Conservation (phyloP, 2,113 vertebrate species). For the Hymenochirus boettgeri region DNA sequence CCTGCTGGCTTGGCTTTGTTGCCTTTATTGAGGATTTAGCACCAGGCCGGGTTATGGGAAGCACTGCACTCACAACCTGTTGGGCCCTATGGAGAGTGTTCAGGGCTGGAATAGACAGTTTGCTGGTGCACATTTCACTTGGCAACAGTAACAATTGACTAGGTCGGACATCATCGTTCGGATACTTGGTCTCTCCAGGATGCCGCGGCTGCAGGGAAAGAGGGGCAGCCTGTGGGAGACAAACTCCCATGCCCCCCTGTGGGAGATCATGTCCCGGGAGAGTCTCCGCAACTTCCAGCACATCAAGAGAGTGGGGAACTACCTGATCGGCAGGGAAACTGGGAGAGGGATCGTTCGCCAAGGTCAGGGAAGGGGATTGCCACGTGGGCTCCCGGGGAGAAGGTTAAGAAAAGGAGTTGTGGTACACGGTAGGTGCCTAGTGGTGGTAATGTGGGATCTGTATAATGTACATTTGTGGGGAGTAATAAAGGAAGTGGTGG, state of each 20-base stretch:
- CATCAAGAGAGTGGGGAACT: constrained; percentile 91
- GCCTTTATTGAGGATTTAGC: background rate
- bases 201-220: constrained; percentile 78
- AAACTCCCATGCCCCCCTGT: constrained; percentile 70
- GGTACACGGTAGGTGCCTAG: too few species aligned
- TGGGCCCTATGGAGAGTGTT: background rate
- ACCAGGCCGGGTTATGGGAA: too few species aligned
- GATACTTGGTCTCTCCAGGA: constrained; percentile 43
- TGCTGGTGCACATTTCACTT: too few species aligned
- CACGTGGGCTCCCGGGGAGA: constrained; percentile 85
- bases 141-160: background rate
- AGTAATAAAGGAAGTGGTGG: too few species aligned
- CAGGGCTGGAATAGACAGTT: background rate
- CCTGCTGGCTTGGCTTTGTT: background rate
- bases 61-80: too few species aligned
- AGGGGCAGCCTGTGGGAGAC: too few species aligned
- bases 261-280: constrained; percentile 68
- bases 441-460: too few species aligned
- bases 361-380: constrained; percentile 90
- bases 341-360: constrained; percentile 93
- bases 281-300: constrained; percentile 88
- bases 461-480: too few species aligned
- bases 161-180: background rate
- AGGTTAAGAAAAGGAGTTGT: too few species aligned
- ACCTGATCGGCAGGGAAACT: constrained; percentile 92